Conservation (phyloP, 2,888 invertebrate species). For the Timema podura region DNA sequence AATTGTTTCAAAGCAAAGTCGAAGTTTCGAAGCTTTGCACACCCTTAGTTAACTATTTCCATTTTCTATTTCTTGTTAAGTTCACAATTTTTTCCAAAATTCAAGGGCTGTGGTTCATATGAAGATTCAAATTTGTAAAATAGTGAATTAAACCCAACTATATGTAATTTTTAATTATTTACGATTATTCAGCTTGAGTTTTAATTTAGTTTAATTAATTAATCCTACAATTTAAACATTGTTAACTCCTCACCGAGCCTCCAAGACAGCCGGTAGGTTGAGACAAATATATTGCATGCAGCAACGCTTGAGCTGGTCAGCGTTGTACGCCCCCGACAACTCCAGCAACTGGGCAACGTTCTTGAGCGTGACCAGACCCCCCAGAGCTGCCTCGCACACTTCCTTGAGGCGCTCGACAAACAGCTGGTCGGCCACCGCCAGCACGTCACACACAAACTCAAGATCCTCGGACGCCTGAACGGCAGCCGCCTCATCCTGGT, state of each 20-base stretch:
- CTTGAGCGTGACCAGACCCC: slow-evolving; percentile 63
- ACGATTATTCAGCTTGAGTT: too few species aligned
- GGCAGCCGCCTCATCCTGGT: slow-evolving; percentile 62
- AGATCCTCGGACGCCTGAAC: slow-evolving; percentile 58
- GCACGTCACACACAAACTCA: slow-evolving; percentile 68
- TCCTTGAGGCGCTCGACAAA: slow-evolving; percentile 67
- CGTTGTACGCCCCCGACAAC: slow-evolving; percentile 72
- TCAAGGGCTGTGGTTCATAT: too few species aligned
- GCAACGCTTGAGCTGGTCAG: slow-evolving; percentile 62
- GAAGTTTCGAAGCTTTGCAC: too few species aligned
- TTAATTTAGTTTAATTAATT: neutral
- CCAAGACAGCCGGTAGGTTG: slow-evolving; percentile 68
- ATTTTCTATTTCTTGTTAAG: too few species aligned
- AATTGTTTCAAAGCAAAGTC: too few species aligned
- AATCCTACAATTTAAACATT: neutral
- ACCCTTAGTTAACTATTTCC: too few species aligned
- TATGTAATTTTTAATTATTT: too few species aligned
- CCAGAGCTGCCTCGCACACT: slow-evolving; percentile 64
- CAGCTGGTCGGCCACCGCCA: slow-evolving; percentile 76
- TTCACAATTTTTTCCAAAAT: too few species aligned
- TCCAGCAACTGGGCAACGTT: slow-evolving; percentile 74
- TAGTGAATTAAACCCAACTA: too few species aligned
- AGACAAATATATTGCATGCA: slow-evolving; percentile 74
- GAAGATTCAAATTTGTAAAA: too few species aligned
- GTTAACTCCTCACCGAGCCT: slow-evolving; percentile 39